phyloP scores from a whole-genome alignment of 2,113 vertebrate genomes.

The Ameiurus melas region DNA sequence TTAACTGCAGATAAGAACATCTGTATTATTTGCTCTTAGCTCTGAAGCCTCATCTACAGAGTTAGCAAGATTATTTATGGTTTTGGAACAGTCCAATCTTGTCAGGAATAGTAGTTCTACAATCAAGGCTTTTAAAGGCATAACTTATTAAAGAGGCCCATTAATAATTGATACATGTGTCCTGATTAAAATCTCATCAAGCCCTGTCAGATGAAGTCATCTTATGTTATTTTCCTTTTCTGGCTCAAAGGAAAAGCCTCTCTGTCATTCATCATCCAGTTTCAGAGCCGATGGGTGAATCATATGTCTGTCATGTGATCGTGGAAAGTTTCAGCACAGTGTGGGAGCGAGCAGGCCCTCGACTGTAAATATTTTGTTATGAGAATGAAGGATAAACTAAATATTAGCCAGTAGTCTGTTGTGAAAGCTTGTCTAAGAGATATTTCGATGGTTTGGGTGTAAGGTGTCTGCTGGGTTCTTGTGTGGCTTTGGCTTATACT shows the following conservation, averaged over 20 bases:
- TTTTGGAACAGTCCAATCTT: too few species aligned
- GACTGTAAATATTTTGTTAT: too few species aligned
- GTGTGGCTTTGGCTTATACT: too few species aligned
- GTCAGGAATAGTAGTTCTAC: neutral
- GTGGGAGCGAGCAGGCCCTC: too few species aligned
- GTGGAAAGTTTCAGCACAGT: neutral
- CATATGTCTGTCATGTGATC: neutral
- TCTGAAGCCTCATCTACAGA: neutral
- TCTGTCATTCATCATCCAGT: neutral
- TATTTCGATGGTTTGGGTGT: too few species aligned
- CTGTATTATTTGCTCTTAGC: neutral
- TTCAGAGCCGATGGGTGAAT: neutral
- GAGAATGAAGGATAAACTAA: too few species aligned
- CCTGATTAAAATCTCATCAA: slow-evolving; percentile 19
- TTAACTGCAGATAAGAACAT: neutral
- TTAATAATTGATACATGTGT: neutral
- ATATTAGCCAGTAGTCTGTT: too few species aligned
- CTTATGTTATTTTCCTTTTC: slow-evolving; percentile 3
- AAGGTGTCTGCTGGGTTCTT: too few species aligned
- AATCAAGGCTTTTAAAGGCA: slow-evolving; percentile 27
- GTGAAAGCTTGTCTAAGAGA: too few species aligned
- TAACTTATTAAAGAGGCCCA: slow-evolving; percentile 6
- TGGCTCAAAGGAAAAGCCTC: neutral
- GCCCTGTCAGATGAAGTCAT: neutral
- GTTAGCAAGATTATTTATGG: too few species aligned